phyloP scores from a whole-genome alignment of 2,797 vertebrate genomes.

The Notolabrus celidotus region DNA sequence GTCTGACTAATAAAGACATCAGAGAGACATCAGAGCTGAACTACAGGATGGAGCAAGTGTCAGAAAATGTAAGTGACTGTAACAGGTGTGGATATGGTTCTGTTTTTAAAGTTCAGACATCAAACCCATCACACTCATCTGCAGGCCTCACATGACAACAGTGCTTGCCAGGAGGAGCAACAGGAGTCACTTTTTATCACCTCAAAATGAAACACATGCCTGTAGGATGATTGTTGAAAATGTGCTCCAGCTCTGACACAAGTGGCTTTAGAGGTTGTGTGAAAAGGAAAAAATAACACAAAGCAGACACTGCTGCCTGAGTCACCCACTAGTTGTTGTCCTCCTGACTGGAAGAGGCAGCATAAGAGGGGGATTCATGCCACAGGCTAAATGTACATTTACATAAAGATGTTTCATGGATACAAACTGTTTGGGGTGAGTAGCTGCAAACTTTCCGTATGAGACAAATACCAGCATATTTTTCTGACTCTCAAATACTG shows the following conservation, averaged over 20 bases:
- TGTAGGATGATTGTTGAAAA: slow-evolving; percentile 4
- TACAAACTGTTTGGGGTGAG: not conserved
- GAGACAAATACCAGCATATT: not conserved
- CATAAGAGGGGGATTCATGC: not conserved
- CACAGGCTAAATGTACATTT: not conserved
- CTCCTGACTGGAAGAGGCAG: slow-evolving; percentile 3
- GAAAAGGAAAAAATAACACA: slow-evolving; percentile 18
- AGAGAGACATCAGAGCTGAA: not conserved
- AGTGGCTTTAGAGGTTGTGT: not conserved
- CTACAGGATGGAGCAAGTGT: not conserved
- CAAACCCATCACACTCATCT: slow-evolving; percentile 1
- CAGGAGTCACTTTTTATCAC: slow-evolving; percentile 3
- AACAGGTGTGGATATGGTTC: not conserved
- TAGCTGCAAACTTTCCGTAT: not conserved
- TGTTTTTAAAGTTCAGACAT: not conserved
- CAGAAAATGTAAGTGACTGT: not conserved
- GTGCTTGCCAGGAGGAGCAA: slow-evolving; percentile 3
- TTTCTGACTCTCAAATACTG: not conserved
- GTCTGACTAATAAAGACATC: no score
- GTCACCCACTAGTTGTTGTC: not conserved
- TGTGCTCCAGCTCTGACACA: slow-evolving; percentile 11
- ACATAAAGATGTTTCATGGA: not conserved
- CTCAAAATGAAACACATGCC: slow-evolving; percentile 13
- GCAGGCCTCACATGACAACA: not conserved
- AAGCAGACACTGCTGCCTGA: slow-evolving; percentile 11